These are phyloP conservation scores for Eumacrocentrus americanus DNA, from an alignment of 2,888 invertebrate genomes.

Conservation along the genomic window DNA sequence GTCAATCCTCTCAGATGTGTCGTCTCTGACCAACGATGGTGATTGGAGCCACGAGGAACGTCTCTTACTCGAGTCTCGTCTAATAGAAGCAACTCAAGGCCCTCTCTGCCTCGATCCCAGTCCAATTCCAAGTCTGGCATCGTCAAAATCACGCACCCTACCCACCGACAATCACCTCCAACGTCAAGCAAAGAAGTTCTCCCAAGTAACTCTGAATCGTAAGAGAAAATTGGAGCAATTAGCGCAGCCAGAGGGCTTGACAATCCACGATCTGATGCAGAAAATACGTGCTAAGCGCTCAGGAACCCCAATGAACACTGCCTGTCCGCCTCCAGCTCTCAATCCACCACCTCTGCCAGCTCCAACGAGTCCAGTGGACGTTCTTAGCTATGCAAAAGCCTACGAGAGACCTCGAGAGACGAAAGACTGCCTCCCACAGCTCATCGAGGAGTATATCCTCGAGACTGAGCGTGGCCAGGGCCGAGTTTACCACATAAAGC, in stretches of 20 bases:
- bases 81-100: conserved; percentile 84
- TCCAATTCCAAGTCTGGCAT: conserved; percentile 78
- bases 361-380: conserved; percentile 57
- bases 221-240: conserved; percentile 87
- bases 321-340: conserved; percentile 57
- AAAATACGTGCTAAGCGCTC: conserved; percentile 55
- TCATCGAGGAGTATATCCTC: conserved; percentile 86
- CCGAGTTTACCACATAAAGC: conserved; percentile 82
- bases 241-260: conserved; percentile 79
- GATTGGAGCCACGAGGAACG: conserved; percentile 79
- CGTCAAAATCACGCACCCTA: conserved; percentile 76
- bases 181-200: conserved; percentile 78
- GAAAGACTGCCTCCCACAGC: conserved; percentile 77
- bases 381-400: conserved; percentile 63
- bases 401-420: conserved; percentile 71
- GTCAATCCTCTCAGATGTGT: conserved; percentile 60
- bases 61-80: conserved; percentile 79
- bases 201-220: conserved; percentile 83
- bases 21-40: conserved; percentile 56
- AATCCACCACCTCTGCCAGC: conserved; percentile 55
- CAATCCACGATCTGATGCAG: conserved; percentile 72
- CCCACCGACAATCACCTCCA: conserved; percentile 78
- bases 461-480: conserved; percentile 80
- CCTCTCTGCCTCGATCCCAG: conserved; percentile 89
- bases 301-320: conserved; percentile 50